phyloP scores from a whole-genome alignment of 2,797 vertebrate genomes.

The Nannoperca australis region DNA sequence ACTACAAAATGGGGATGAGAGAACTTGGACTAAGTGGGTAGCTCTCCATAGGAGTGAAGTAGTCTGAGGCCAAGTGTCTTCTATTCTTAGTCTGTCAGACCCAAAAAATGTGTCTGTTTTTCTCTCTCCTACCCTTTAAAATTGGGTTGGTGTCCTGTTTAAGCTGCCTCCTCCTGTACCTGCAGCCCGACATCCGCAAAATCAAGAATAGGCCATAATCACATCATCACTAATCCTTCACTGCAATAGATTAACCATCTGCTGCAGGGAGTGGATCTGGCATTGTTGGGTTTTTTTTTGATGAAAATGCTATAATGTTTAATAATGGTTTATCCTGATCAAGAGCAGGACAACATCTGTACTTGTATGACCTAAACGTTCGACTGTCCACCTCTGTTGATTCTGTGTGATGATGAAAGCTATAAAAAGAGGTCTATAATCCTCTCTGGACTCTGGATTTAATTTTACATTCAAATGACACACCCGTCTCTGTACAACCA shows the following conservation, averaged over 20 bases:
- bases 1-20: slow-evolving; percentile 44
- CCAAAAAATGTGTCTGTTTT: slow-evolving; percentile 56
- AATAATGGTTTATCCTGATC: slow-evolving; percentile 44
- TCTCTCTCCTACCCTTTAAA: slow-evolving; percentile 60
- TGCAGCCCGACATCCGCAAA: slow-evolving; percentile 42
- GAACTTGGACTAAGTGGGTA: slow-evolving; percentile 42
- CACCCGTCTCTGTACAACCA: slow-evolving; percentile 11
- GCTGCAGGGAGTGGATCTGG: slow-evolving; percentile 7
- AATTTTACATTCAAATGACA: slow-evolving; percentile 42
- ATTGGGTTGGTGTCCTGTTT: slow-evolving; percentile 77
- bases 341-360: slow-evolving; percentile 37
- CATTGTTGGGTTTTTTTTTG: slow-evolving; percentile 13
- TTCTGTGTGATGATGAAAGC: slow-evolving; percentile 54
- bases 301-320: slow-evolving; percentile 28
- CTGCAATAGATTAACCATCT: slow-evolving; percentile 52
- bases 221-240: slow-evolving; percentile 52
- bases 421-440: slow-evolving; percentile 52
- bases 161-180: slow-evolving; percentile 55
- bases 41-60: slow-evolving; percentile 56
- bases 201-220: slow-evolving; percentile 41
- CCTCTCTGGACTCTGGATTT: slow-evolving; percentile 37
- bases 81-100: slow-evolving; percentile 76
- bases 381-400: slow-evolving; percentile 33
- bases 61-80: slow-evolving; percentile 63
- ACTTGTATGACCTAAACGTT: slow-evolving; percentile 30